Evolutionary conservation across 2,888 invertebrate genomes (phyloP), one percentile per base, ranked within the genome.

Genomic region (Papilio demoleus): DNA sequence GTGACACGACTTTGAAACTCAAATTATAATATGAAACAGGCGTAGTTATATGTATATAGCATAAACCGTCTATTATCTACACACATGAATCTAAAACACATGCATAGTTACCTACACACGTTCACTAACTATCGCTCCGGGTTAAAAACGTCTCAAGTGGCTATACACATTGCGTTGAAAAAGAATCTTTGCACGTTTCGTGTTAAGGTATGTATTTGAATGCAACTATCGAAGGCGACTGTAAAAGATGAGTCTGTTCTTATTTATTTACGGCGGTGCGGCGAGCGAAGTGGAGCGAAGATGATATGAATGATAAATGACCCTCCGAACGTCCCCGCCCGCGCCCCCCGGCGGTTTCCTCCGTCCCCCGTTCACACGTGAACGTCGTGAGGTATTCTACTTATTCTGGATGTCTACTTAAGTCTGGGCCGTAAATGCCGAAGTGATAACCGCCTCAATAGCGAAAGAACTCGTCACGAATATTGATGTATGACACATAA

Each of bases 251-350:
- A 90, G 88, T 88, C 91, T 92, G 92, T 92, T 91, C 92, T 92
- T 92, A 92, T 92, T 92, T 92, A 92, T 92, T 92, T 92, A 92
- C 91, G 89, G 87, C 88, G 91, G 88, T 88, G 92, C 90, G 92
- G 91, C 91, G 92, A 92, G 91, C 92, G 92, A 92, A 92, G 92
- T 92, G 90, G 92, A 92, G 92, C 92, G 92, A 92, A 92, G 92
- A 92, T 92, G 92, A 92, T 92, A 92, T 92, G 92, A 92, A 92
- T 92, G 92, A 92, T 92, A 92, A 92, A 92, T 92, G 92, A 92
- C 92, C 92, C 92, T 87, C 87, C 80, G 86, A 86, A 82, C 86
- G 79, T 78, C 79, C 82, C 76, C 71, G 79, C 78, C 79, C 82
- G 75, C 71, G 74, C 74, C 75, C 77, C 77, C 74, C 68, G 71